Percentiles rank a stretch among this genome's conserved stretches.
Evolutionary conservation across 2,113 vertebrate species (phyloP).

Genomic region (Canis aureus): DNA sequence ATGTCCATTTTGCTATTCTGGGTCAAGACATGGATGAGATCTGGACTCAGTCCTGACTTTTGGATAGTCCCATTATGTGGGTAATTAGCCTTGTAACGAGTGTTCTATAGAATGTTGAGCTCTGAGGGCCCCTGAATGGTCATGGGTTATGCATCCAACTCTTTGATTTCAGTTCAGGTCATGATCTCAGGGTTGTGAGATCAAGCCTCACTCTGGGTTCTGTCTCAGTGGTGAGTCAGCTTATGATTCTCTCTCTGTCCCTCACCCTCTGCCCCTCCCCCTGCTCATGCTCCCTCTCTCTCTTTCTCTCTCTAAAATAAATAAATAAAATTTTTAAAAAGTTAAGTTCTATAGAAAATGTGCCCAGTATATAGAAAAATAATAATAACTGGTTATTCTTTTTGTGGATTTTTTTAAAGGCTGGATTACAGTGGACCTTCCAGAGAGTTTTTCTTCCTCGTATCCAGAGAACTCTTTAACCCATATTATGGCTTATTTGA

Average conservation of each 20-base stretch:
- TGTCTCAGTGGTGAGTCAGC: background rate
- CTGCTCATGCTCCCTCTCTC: background rate
- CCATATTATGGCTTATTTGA: constrained; percentile 99
- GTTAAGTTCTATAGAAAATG: background rate
- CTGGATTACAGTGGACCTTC: constrained; percentile 99
- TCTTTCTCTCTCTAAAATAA: background rate
- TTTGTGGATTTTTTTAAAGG: constrained; percentile 86
- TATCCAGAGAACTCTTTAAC: constrained; percentile 99
- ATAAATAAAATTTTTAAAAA: background rate
- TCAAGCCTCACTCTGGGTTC: background rate
- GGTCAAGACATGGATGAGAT: background rate
- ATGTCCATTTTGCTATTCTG: background rate
- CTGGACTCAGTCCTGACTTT: background rate
- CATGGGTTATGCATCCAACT: background rate
- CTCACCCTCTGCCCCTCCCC: background rate
- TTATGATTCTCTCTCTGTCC: background rate
- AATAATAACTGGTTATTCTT: constrained; percentile 14
- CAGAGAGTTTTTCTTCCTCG: constrained; percentile 99
- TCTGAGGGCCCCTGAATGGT: background rate
- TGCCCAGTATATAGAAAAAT: background rate
- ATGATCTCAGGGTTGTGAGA: background rate
- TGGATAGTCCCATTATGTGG: background rate
- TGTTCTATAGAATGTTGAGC: background rate
- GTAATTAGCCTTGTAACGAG: background rate
- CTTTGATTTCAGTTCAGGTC: background rate